Evolutionary conservation across 2,888 invertebrate genomes (phyloP).

Genomic region (Andrena minutula): DNA sequence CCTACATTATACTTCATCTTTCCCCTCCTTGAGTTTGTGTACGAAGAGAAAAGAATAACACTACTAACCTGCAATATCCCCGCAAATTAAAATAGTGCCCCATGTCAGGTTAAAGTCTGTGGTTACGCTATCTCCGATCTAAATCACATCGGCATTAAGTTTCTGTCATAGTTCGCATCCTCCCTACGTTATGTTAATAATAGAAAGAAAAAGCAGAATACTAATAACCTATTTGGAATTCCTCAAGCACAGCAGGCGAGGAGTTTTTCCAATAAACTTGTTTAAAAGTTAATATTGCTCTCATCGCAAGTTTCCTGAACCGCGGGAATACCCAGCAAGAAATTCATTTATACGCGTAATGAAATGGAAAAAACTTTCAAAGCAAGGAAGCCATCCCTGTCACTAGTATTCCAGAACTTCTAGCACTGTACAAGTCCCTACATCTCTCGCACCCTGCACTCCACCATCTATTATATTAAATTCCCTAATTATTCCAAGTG

Average conservation of each 20-base stretch:
- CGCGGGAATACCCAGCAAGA: not conserved
- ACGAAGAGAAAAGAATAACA: not conserved
- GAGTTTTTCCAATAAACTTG: not conserved
- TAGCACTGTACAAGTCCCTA: not conserved
- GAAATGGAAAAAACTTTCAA: slow-evolving; percentile 3
- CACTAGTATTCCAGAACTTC: not conserved
- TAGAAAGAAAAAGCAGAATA: not conserved
- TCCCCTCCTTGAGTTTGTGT: not conserved
- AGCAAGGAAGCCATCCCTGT: not conserved
- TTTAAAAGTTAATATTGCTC: slow-evolving; percentile 8
- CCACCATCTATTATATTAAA: not conserved
- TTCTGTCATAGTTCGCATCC: too few species aligned
- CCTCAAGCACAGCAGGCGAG: not conserved
- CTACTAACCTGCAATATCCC: not conserved
- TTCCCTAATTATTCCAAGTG: not conserved
- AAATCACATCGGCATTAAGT: too few species aligned
- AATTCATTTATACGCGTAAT: slow-evolving; percentile 7
- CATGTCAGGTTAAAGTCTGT: too few species aligned
- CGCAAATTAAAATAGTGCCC: too few species aligned
- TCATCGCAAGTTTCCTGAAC: not conserved
- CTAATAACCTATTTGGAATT: slow-evolving; percentile 5
- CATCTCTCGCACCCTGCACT: not conserved
- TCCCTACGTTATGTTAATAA: not conserved
- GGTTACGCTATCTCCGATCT: too few species aligned
- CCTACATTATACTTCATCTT: too few species aligned